phyloP scores from a whole-genome alignment of 2,797 vertebrate species.

The Periophthalmus magnuspinnatus region DNA sequence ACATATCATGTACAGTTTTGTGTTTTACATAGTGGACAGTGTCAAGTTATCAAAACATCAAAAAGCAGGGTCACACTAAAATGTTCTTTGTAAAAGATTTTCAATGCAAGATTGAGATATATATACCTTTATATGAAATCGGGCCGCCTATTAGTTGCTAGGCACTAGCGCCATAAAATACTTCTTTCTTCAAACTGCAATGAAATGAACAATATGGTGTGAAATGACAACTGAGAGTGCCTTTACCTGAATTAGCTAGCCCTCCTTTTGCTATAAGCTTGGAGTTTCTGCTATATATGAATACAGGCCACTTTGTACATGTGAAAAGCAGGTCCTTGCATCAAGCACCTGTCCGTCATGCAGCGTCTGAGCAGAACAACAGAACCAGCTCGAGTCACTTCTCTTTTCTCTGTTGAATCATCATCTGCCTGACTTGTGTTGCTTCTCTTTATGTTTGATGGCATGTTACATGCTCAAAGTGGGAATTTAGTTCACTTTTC shows the following conservation, averaged over 20 bases:
- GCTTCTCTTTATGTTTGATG: slow-evolving; percentile 75
- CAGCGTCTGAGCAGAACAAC: slow-evolving; percentile 79
- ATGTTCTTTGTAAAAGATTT: slow-evolving; percentile 76
- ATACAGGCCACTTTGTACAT: slow-evolving; percentile 80
- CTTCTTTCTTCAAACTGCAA: slow-evolving; percentile 74
- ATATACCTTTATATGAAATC: slow-evolving; percentile 66
- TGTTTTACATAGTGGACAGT: slow-evolving; percentile 84
- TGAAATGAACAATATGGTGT: slow-evolving; percentile 85
- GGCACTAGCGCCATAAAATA: slow-evolving; percentile 81
- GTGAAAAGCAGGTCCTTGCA: slow-evolving; percentile 83
- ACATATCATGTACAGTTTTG: slow-evolving; percentile 98
- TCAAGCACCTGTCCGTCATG: slow-evolving; percentile 79
- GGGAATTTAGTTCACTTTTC: slow-evolving; percentile 55
- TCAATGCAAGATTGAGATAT: slow-evolving; percentile 74
- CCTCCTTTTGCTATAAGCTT: slow-evolving; percentile 87
- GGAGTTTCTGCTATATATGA: slow-evolving; percentile 82
- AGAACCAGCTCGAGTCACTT: slow-evolving; percentile 66
- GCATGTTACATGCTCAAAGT: slow-evolving; percentile 76
- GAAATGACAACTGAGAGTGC: slow-evolving; percentile 87
- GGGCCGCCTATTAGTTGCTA: slow-evolving; percentile 74
- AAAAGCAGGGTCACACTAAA: slow-evolving; percentile 84
- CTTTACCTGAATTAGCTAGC: slow-evolving; percentile 89
- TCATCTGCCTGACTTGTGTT: slow-evolving; percentile 79
- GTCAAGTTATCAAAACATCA: slow-evolving; percentile 83
- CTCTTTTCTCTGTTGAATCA: slow-evolving; percentile 84